These are phyloP conservation scores for Erebia palarica DNA, from an alignment of 2,888 invertebrate genomes.

Conservation along the genomic window DNA sequence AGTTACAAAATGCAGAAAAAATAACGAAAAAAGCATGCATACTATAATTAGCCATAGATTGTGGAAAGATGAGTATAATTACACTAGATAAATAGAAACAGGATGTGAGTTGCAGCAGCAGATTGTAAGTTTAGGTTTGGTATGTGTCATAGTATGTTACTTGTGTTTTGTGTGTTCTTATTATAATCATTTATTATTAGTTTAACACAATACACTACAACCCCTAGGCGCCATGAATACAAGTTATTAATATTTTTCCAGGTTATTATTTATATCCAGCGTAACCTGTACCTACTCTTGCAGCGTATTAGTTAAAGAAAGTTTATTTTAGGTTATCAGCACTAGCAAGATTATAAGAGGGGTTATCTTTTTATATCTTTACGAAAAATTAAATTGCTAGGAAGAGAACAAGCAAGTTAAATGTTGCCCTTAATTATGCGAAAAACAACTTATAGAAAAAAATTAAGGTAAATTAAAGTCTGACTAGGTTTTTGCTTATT, in stretches of 20 bases:
- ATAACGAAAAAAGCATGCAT: constrained; percentile 19
- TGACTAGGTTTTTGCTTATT: not conserved
- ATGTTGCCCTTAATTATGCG: constrained; percentile 24
- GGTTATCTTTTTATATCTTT: constrained; percentile 8
- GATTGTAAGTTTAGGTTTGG: not conserved
- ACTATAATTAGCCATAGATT: constrained; percentile 19
- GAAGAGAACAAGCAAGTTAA: constrained; percentile 33
- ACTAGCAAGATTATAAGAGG: constrained; percentile 23
- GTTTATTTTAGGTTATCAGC: constrained; percentile 19
- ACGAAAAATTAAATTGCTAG: constrained; percentile 16
- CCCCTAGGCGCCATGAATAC: not conserved
- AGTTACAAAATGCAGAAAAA: constrained; percentile 15
- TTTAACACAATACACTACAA: not conserved
- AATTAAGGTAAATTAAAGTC: not conserved
- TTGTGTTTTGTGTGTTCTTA: not conserved
- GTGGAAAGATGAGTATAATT: constrained; percentile 1
- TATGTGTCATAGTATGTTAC: constrained; percentile 3
- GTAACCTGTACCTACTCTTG: not conserved
- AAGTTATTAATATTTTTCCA: not conserved
- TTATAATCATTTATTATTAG: not conserved
- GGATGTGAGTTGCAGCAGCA: too few species aligned
- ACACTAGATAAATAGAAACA: not conserved
- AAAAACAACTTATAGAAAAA: not conserved
- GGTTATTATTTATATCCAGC: not conserved
- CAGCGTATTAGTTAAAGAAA: constrained; percentile 7